Evolutionary conservation across 2,797 vertebrate genomes (phyloP).

Genomic region (Cyclura pinguis): DNA sequence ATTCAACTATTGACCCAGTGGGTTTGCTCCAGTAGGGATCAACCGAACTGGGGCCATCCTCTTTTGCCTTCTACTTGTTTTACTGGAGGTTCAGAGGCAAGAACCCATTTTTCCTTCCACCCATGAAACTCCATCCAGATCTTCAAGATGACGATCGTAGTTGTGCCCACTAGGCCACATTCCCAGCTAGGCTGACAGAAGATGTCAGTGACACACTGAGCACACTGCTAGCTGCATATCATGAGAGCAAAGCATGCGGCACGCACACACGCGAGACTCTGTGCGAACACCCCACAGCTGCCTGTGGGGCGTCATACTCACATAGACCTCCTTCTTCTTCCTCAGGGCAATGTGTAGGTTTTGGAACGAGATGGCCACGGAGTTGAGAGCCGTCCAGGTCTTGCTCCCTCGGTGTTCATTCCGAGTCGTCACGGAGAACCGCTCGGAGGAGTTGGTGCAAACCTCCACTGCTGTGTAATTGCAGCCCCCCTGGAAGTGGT

Average conservation of each 20-base stretch:
- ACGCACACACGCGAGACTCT: not conserved
- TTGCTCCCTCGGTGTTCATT: constrained; percentile 81
- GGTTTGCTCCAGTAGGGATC: too few relatives aligned
- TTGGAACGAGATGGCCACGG: constrained; percentile 72
- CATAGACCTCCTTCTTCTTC: constrained; percentile 78
- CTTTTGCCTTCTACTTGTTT: not conserved
- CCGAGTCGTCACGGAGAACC: constrained; percentile 77
- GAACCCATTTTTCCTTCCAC: not conserved
- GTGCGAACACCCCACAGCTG: rapidly evolving
- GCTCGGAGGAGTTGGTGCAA: constrained; percentile 77
- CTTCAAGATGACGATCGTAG: not conserved
- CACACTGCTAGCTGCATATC: too few relatives aligned
- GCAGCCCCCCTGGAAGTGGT: constrained; percentile 90
- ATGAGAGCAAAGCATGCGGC: too few relatives aligned
- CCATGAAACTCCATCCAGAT: not conserved
- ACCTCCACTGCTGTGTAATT: constrained; percentile 84
- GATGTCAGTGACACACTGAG: not conserved
- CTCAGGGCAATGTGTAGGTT: constrained; percentile 72
- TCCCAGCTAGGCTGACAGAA: not conserved
- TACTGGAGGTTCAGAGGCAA: not conserved
- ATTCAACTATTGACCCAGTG: too few relatives aligned
- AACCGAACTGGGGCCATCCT: too few relatives aligned
- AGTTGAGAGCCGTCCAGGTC: constrained; percentile 80
- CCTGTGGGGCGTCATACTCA: constrained; percentile 58
- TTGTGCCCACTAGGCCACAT: not conserved